Evolutionary conservation across 2,113 vertebrate species (phyloP), one percentile per base, ranked within the genome.

Genomic region (Scomber colias): DNA sequence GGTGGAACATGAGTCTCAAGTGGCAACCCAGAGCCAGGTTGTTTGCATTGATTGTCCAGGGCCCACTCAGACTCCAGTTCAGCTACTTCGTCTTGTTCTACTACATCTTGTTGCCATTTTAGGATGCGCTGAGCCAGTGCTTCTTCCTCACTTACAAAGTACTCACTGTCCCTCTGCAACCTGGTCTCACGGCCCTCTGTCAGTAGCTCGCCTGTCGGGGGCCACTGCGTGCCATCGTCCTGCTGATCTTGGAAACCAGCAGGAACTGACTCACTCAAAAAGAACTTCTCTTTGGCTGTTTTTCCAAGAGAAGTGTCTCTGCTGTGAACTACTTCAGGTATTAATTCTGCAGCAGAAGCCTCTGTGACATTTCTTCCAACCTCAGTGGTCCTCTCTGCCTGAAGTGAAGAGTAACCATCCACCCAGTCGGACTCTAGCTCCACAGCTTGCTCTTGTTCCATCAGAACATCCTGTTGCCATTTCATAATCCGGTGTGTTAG

Each of bases 391-490:
- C 5, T 75, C 15, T 78, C 82, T 64, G 59, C 5, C 59, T 62
- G 63, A 13, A 61, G 9, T 3, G 44, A 16, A 56, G 89, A 31
- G 53, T 64, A 90, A 63, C 35, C 73, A 55, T 84, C 79, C 21
- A 66, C 82, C 92, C 87, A 92, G 16, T 85, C 77, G 2, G 92
- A 60, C n/a, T 87, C 84, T 3, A 71, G 71, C 15, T 87, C 55
- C 54, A 66, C 86, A 46, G 63, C 50, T 54, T 87, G 84, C 45
- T 90, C 79, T 75, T 95, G 94, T 61, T 94, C 93, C 83, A 91
- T 91, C 67, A 90, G 71, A 87, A 95, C 94, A 56, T 92, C 93
- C 55, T 95, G 88, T 59, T 95, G 95, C 95, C 95, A 95, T 85
- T 93, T 93, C 84, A 95, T 94, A 24, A 95, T 95, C 24, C 94